Base-by-base conservation (phyloP, 2,888 invertebrate species). In the Pecten maximus region DNA sequence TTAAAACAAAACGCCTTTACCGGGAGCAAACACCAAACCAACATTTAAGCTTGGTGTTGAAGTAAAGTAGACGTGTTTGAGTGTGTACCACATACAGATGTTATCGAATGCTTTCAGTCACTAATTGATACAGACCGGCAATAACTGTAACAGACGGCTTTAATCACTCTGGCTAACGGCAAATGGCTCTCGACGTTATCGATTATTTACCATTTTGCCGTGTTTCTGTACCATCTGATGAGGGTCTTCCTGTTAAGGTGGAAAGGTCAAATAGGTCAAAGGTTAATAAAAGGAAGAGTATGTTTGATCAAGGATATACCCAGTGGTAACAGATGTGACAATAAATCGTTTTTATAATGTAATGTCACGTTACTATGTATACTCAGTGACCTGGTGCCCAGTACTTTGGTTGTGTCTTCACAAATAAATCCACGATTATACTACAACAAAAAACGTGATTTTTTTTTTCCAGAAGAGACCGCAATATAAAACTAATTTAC, bases 121-220 rank as follows among this genome's bases (percentile, higher is more conserved):
- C 40, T 88, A 88, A 40, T 48, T 40, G 40, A 16, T 40, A 88
- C 40, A 28, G 16, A 88, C 40, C 40, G 40, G 44, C 12, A 48
- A 88, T 44, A 88, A 88, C 40, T 88, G 40, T 28, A 12, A 40
- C 44, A 88, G 44, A 44, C 40, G 44, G 40, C 44, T n/a, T 44
- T 40, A 74, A 74, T 88, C 40, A 88, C 40, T 88, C 88, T 12
- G 54, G 54, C 88, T 54, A 48, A n/a, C 54, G 54, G 19, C 40
- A 40, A 50, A 50, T 44, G 28, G 88, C 88, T 54, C 40, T 23
- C 86, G 39, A 48, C 40, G 44, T 2, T 74, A 74, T 74, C 74
- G 74, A 74, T 74, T 74, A 28, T 35, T 74, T 74, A 74, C 35
- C 28, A 74, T 74, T 74, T 74, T 28, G 2, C 60, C 35, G 74